Evolutionary conservation across 2,113 vertebrate species (phyloP).

Genomic region (Cettia cetti): DNA sequence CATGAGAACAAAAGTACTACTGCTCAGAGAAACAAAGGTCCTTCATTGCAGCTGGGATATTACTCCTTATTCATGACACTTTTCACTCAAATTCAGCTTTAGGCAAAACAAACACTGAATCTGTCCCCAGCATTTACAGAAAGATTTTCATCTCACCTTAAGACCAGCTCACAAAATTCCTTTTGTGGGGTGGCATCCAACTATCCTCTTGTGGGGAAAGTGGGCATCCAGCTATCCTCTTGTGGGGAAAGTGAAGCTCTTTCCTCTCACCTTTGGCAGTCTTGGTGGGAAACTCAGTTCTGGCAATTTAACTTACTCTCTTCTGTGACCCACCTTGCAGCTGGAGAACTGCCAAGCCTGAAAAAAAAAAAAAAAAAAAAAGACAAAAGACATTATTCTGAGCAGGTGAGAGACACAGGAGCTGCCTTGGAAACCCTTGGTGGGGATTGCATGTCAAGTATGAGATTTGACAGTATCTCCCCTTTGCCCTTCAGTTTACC

Average conservation of each 20-base stretch:
- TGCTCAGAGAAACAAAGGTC: neutral
- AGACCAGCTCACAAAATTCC: neutral
- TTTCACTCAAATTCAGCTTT: neutral
- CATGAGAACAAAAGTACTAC: neutral
- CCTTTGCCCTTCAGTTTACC: conserved; percentile 3
- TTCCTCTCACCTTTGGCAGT: neutral
- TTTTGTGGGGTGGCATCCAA: neutral
- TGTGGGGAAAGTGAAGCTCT: neutral
- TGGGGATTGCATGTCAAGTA: neutral
- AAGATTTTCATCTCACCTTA: neutral
- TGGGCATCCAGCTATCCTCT: neutral
- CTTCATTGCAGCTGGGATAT: neutral
- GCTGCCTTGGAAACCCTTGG: neutral
- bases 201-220: accelerated
- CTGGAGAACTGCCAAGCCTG: neutral
- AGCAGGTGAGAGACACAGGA: conserved; percentile 12
- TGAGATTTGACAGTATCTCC: neutral
- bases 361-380: neutral
- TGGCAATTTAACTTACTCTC: neutral
- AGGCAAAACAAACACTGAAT: neutral
- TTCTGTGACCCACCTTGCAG: neutral
- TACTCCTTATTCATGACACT: neutral
- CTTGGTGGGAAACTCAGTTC: neutral
- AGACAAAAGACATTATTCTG: neutral
- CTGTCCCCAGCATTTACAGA: neutral